Percentiles rank a stretch among this genome's conserved stretches.
phyloP scores from a whole-genome alignment of 1,140 invertebrate species.

The Asbolus verrucosus region DNA sequence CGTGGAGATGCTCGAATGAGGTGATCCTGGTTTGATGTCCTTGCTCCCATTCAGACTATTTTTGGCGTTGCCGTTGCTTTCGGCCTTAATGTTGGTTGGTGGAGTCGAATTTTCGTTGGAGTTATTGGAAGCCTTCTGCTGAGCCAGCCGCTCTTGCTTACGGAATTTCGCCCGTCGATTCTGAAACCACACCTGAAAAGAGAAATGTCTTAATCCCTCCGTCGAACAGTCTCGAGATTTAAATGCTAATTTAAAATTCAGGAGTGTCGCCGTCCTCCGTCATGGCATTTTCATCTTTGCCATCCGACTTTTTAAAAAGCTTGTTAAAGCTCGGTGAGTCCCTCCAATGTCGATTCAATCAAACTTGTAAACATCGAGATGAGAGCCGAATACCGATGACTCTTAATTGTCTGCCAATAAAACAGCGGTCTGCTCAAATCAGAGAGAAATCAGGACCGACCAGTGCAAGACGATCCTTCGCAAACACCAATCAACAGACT shows the following conservation, averaged over 20 bases:
- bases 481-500: slow-evolving; percentile 55
- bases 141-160: slow-evolving; percentile 89
- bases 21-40: slow-evolving; percentile 66
- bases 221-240: not conserved
- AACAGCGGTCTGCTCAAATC: slow-evolving; percentile 54
- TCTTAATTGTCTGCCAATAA: slow-evolving; percentile 58
- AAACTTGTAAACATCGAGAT: slow-evolving; percentile 53
- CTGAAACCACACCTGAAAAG: slow-evolving; percentile 93
- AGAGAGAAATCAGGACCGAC: slow-evolving; percentile 52
- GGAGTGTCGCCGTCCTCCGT: not conserved
- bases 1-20: slow-evolving; percentile 64
- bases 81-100: slow-evolving; percentile 60
- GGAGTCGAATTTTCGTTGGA: slow-evolving; percentile 53
- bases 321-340: slow-evolving; percentile 17
- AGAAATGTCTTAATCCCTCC: slow-evolving; percentile 34
- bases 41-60: slow-evolving; percentile 56
- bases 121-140: slow-evolving; percentile 75
- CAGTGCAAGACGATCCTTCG: slow-evolving; percentile 55
- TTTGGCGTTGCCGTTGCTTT: slow-evolving; percentile 56
- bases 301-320: not conserved
- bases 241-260: slow-evolving; percentile 9
- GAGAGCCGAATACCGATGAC: slow-evolving; percentile 54
- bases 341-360: slow-evolving; percentile 47
- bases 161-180: slow-evolving; percentile 92
- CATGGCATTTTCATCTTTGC: not conserved